Base-by-base conservation (phyloP, 2,113 vertebrate genomes). In the Hassar affinis region DNA sequence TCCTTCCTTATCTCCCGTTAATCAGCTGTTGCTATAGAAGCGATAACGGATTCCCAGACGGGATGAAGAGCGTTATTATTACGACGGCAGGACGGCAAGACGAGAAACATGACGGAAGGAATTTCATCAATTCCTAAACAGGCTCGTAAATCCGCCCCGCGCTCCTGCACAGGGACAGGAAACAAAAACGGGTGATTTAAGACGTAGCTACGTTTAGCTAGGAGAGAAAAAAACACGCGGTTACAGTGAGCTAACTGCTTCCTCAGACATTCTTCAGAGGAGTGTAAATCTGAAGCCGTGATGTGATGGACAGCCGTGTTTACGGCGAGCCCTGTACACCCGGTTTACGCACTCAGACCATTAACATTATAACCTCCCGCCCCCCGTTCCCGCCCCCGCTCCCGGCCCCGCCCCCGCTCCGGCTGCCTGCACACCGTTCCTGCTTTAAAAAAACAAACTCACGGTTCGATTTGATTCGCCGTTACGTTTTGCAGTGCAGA, bases 401-500 rank as follows among this genome's bases (percentile, higher is more conserved):
- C n/a, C n/a, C n/a, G n/a, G n/a, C n/a, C n/a, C n/a, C n/a, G n/a
- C n/a, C n/a, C n/a, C n/a, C n/a, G n/a, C n/a, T n/a, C n/a, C n/a
- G n/a, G n/a, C n/a, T n/a, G n/a, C n/a, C n/a, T n/a, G n/a, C n/a
- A n/a, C n/a, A 89, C 91, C 87, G 86, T 91, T 92, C 89, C 81
- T 91, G 88, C 54, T 88, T 87, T 57, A n/a, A 89, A 86, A 82
- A 83, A 3, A 91, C 89, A 87, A 84, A 75, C 74, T n/a, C n/a
- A n/a, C n/a, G n/a, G n/a, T n/a, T n/a, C n/a, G n/a, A n/a, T n/a
- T n/a, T n/a, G n/a, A n/a, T n/a, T n/a, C n/a, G n/a, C n/a, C n/a
- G n/a, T n/a, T n/a, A n/a, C n/a, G n/a, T n/a, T n/a, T n/a, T n/a
- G 84, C 89, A 91, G 93, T 91, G 89, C 91, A 91, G 92, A 90